Evolutionary conservation across 2,113 vertebrate genomes (phyloP).

Genomic region (Eleginops maclovinus): DNA sequence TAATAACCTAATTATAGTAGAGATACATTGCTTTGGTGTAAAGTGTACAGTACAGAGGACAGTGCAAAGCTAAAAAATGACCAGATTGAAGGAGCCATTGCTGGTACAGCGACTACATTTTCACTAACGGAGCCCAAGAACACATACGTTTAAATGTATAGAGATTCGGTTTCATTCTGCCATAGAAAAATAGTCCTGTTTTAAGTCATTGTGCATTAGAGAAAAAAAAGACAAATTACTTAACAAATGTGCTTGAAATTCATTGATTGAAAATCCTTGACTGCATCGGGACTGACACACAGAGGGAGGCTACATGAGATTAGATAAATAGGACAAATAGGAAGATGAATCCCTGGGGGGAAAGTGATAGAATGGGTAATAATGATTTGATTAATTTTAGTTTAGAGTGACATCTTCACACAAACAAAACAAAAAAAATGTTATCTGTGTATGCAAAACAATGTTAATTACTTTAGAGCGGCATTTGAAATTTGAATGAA

Average conservation of each 20-base stretch:
- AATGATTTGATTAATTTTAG: constrained; percentile 23
- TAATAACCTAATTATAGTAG: not conserved
- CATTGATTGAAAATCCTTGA: not conserved
- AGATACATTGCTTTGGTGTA: not conserved
- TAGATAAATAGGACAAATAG: constrained; percentile 22
- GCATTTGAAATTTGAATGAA: not conserved
- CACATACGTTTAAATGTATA: not conserved
- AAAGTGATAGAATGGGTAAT: constrained; percentile 8
- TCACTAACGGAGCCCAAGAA: not conserved
- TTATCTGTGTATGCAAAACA: not conserved
- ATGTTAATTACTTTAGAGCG: not conserved
- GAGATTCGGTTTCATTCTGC: not conserved
- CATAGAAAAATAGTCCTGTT: not conserved
- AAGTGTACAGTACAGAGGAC: not conserved
- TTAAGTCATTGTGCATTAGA: not conserved
- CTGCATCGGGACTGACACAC: not conserved
- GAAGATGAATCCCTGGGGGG: not conserved
- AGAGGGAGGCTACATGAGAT: constrained; percentile 11
- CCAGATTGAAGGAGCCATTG: not conserved
- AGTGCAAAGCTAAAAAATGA: not conserved
- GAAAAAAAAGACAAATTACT: not conserved
- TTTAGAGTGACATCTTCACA: not conserved
- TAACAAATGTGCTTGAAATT: constrained; percentile 27
- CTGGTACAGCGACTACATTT: not conserved
- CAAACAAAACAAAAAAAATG: not conserved